Evolutionary conservation across 2,888 invertebrate species (phyloP).

Genomic region (Ennomos erosarius): DNA sequence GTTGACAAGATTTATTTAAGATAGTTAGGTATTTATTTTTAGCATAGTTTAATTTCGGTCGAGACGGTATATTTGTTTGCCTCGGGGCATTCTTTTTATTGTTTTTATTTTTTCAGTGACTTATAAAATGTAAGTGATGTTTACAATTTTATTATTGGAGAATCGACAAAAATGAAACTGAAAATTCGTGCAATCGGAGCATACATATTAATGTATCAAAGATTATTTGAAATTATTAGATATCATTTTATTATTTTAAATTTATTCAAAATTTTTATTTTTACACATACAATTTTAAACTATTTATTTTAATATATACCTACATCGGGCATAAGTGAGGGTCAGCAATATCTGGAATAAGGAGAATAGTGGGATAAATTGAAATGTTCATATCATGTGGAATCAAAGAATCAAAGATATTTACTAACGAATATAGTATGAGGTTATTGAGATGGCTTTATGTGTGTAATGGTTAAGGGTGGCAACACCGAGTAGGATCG

Average conservation of each 20-base stretch:
- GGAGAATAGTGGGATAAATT: slow-evolving; percentile 66
- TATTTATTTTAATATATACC: no score
- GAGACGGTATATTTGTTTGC: slow-evolving; percentile 68
- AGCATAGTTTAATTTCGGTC: slow-evolving; percentile 80
- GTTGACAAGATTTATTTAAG: slow-evolving; percentile 84
- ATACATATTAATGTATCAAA: slow-evolving; percentile 55
- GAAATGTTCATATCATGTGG: slow-evolving; percentile 81
- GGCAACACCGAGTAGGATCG: slow-evolving; percentile 70
- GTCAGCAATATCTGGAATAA: slow-evolving; percentile 74
- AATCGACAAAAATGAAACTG: slow-evolving; percentile 53
- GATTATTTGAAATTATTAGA: slow-evolving; percentile 48
- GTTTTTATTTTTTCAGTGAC: slow-evolving; percentile 70
- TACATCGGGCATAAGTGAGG: slow-evolving; percentile 55
- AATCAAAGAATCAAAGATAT: slow-evolving; percentile 67
- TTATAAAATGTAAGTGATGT: slow-evolving; percentile 65
- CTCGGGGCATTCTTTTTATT: slow-evolving; percentile 59
- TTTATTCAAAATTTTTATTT: slow-evolving; percentile 50
- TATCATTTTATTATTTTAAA: slow-evolving; percentile 43
- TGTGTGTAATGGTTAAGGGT: slow-evolving; percentile 74
- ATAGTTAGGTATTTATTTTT: slow-evolving; percentile 85
- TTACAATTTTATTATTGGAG: slow-evolving; percentile 57
- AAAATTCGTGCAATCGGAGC: slow-evolving; percentile 70
- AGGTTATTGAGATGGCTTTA: slow-evolving; percentile 67
- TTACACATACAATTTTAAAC: slow-evolving; percentile 16
- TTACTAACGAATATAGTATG: slow-evolving; percentile 70